These are phyloP conservation scores for Heteromormyrus szaboi DNA, from an alignment of 2,797 vertebrate species.

Conservation along the genomic window DNA sequence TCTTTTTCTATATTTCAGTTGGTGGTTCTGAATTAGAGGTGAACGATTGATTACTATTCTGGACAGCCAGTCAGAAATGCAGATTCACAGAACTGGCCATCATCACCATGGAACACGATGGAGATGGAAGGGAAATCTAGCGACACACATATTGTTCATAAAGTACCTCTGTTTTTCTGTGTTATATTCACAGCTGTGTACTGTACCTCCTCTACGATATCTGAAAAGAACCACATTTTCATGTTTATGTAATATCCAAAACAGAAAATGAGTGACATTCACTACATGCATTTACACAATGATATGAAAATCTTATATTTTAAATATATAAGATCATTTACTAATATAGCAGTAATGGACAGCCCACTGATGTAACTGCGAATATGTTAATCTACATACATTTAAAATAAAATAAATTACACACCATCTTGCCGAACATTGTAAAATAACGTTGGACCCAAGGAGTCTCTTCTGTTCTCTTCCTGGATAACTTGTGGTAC, in stretches of 20 bases:
- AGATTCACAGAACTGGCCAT: background rate
- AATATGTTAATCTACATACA: background rate
- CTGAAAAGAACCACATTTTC: background rate
- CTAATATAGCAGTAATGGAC: background rate
- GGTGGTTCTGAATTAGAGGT: background rate
- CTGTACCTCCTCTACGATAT: background rate
- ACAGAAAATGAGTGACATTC: background rate
- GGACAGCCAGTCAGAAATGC: background rate
- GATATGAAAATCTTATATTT: background rate
- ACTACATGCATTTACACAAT: background rate
- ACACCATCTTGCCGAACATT: background rate
- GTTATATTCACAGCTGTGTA: background rate
- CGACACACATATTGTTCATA: background rate
- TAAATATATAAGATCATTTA: background rate
- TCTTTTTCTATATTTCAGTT: background rate
- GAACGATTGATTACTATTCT: background rate
- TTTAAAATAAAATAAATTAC: background rate
- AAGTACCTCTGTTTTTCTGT: background rate
- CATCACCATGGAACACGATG: background rate
- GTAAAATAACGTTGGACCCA: background rate
- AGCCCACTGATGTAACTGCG: background rate
- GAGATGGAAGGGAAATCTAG: background rate
- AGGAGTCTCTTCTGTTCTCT: background rate
- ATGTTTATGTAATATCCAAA: background rate
- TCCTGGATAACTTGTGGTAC: background rate